phyloP scores from a whole-genome alignment of 2,113 vertebrate species.

The Lamprologus lemairii region DNA sequence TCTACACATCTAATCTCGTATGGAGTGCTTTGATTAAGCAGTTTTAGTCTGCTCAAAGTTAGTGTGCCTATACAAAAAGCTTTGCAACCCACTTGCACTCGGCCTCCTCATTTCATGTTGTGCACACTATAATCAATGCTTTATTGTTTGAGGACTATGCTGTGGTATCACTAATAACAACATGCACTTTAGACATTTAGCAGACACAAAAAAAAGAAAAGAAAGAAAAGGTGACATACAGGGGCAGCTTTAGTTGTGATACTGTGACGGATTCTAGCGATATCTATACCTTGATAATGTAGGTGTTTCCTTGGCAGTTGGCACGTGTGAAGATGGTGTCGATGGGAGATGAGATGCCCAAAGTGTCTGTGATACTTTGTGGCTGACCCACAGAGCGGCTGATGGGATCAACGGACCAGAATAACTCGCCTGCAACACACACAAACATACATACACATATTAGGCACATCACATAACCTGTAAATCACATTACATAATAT shows the following conservation, averaged over 20 bases:
- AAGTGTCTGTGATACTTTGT: conserved; percentile 75
- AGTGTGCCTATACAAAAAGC: background rate
- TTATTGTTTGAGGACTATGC: background rate
- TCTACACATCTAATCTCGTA: background rate
- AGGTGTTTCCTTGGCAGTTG: conserved; percentile 83
- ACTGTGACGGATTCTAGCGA: background rate
- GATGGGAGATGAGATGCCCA: conserved; percentile 84
- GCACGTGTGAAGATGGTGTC: conserved; percentile 85
- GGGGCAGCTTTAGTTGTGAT: background rate
- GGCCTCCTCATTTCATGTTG: background rate
- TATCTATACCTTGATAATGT: conserved; percentile 83
- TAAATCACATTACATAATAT: background rate
- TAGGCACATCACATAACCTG: background rate
- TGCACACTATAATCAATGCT: background rate
- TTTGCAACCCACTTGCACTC: background rate
- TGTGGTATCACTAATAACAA: background rate
- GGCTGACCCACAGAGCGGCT: conserved; percentile 57
- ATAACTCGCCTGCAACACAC: conserved; percentile 73
- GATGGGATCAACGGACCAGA: conserved; percentile 79
- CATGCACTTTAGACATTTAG: background rate
- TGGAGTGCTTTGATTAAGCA: background rate
- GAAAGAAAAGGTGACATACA: background rate
- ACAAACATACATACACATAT: background rate
- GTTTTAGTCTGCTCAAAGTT: background rate
- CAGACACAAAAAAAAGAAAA: background rate